Percentiles rank a stretch among this genome's conserved stretches.
Conservation (phyloP, 2,113 vertebrate genomes). For the Trematocara macrostoma region DNA sequence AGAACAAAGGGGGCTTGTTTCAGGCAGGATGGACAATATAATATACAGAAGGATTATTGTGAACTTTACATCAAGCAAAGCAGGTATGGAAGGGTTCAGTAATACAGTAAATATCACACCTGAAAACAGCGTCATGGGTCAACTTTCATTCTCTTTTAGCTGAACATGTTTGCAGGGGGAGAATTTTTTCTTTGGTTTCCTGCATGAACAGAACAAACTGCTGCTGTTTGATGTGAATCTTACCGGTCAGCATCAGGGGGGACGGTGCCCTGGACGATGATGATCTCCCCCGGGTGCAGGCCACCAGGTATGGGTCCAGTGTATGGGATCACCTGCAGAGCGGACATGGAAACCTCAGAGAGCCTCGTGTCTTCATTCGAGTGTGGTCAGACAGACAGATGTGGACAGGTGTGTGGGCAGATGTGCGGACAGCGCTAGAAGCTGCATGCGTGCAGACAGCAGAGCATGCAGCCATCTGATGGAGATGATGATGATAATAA, state of each 20-base stretch:
- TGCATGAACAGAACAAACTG: not conserved
- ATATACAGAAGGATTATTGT: not conserved
- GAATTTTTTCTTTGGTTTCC: not conserved
- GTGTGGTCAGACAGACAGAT: not conserved
- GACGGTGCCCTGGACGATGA: constrained; percentile 83
- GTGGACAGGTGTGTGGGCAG: not conserved
- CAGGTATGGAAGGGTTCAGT: not conserved
- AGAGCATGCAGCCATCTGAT: not conserved
- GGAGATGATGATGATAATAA: not conserved
- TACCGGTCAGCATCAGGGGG: constrained; percentile 85
- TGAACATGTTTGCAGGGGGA: no score
- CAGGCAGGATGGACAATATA: not conserved
- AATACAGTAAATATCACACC: no score
- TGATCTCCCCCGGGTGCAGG: constrained; percentile 81
- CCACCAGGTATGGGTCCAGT: constrained; percentile 81
- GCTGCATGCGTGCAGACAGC: not conserved
- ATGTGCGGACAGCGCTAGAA: not conserved
- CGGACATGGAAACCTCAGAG: not conserved
- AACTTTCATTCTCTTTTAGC: not conserved
- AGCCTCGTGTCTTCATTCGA: not conserved
- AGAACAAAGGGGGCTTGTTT: not conserved
- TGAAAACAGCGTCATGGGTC: fast-evolving
- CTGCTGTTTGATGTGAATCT: not conserved
- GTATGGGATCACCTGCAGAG: constrained; percentile 80
- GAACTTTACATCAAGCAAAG: not conserved